These are phyloP conservation scores for Phocides pigmalion DNA, from an alignment of 1,140 invertebrate genomes.

Conservation along the genomic window DNA sequence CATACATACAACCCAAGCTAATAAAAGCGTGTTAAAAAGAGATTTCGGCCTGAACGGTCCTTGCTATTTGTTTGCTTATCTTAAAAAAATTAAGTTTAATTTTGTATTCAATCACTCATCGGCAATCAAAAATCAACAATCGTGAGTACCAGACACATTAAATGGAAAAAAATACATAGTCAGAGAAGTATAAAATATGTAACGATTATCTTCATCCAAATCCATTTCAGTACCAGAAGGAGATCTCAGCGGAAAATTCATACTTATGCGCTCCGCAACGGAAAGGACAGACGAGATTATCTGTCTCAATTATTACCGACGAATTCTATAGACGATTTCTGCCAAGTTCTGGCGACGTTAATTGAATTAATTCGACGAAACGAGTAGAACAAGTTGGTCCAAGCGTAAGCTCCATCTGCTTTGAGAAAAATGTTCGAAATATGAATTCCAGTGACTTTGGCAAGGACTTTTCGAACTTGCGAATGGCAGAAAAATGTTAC, in stretches of 20 bases:
- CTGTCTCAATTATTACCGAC: constrained; percentile 21
- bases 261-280: constrained; percentile 4
- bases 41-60: too few relatives aligned
- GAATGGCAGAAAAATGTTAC: neutral
- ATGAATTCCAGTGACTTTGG: neutral
- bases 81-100: too few relatives aligned
- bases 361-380: constrained; percentile 26
- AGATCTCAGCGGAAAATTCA: constrained; percentile 8
- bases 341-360: constrained; percentile 16
- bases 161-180: neutral
- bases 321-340: constrained; percentile 14
- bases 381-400: constrained; percentile 4
- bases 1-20: too few relatives aligned
- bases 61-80: too few relatives aligned
- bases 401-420: neutral
- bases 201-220: neutral
- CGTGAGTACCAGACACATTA: too few relatives aligned
- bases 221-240: neutral
- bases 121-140: neutral
- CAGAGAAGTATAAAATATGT: neutral
- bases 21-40: too few relatives aligned
- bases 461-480: neutral
- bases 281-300: constrained; percentile 25
- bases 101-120: too few relatives aligned
- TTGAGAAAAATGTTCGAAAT: constrained; percentile 9